Evolutionary conservation across 2,888 invertebrate species (phyloP), one percentile per base, ranked within the genome.

Genomic region (Zaprionus lineosus): DNA sequence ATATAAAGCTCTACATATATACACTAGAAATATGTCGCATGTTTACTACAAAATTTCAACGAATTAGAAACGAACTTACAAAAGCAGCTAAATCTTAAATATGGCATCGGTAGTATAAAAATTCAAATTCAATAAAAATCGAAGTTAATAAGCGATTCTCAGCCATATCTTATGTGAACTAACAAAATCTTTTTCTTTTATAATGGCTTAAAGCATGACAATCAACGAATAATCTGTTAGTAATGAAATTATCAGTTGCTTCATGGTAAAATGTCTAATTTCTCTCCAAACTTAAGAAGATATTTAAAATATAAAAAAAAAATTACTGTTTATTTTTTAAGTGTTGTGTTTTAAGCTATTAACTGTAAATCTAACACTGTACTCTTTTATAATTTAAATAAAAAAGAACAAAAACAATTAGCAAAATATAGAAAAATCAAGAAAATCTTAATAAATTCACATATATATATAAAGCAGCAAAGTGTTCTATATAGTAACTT

Each of bases 201-300:
- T 52, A 73, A 79, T 79, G 71, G 79, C 79, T 82, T 70, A 70
- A 82, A 68, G 77, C 79, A 74, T 75, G 81, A 81, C 81, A 81
- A 81, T 81, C 81, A 82, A 79, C 74, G 76, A 82, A 65, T 47
- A 48, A 37, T 47, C 29, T 58, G 18, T 46, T 24, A 24, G 48
- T n/a, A n/a, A n/a, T n/a, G n/a, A n/a, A n/a, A n/a, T n/a, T n/a
- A n/a, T n/a, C n/a, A n/a, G n/a, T n/a, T n/a, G n/a, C n/a, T 9
- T 6, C 4, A 12, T 31, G 1, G 26, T 33, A 19, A 6, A 29
- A 59, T 5, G 31, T 43, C 12, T 33, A 15, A 18, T 16, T 52
- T 46, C 2, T 5, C 39, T 40, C 18, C 1, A 18, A 26, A 31
- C 34, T 56, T 6, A 6, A 19, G 29, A 37, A 37, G 4, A 39